Percentiles rank a stretch among this genome's conserved stretches.
Conservation (phyloP, 2,888 invertebrate genomes). For the Ferdinandea cuprea region DNA sequence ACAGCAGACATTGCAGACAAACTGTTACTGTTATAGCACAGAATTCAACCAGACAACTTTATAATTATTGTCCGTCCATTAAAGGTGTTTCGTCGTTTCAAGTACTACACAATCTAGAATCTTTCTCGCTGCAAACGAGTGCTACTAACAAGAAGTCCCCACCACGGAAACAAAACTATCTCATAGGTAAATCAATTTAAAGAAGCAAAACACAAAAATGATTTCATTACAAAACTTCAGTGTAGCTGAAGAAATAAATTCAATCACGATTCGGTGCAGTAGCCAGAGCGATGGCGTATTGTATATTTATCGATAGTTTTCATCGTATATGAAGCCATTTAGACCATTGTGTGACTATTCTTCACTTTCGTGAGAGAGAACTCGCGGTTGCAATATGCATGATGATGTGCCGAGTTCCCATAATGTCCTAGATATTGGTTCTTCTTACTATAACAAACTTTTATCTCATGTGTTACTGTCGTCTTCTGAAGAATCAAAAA, state of each 20-base stretch:
- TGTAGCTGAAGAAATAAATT: slow-evolving; percentile 56
- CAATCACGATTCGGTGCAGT: slow-evolving; percentile 68
- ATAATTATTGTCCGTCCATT: slow-evolving; percentile 57
- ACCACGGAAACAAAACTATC: slow-evolving; percentile 33
- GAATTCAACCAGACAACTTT: slow-evolving; percentile 30
- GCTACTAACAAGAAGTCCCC: slow-evolving; percentile 35
- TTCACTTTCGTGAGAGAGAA: slow-evolving; percentile 62
- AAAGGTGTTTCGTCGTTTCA: slow-evolving; percentile 41
- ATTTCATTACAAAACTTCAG: slow-evolving; percentile 27
- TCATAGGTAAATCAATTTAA: slow-evolving; percentile 46
- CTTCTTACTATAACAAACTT: slow-evolving; percentile 20
- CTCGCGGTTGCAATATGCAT: slow-evolving; percentile 23
- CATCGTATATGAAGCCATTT: slow-evolving; percentile 29
- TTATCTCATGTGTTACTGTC: slow-evolving; percentile 34
- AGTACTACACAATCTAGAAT: slow-evolving; percentile 49
- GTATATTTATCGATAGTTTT: background rate
- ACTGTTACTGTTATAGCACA: slow-evolving; percentile 37
- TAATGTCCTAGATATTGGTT: slow-evolving; percentile 54
- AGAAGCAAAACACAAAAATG: background rate
- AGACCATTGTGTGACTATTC: slow-evolving; percentile 57
- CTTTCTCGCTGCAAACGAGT: slow-evolving; percentile 1
- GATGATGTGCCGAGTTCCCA: slow-evolving; percentile 63
- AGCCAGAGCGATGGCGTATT: slow-evolving; percentile 17
- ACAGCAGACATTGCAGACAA: slow-evolving; percentile 24
- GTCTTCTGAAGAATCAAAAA: slow-evolving; percentile 2